A percentile compares a stretch with the other conserved stretches of the same genome.
These are phyloP conservation scores for Drosophila subsilvestris DNA, from an alignment of 2,888 invertebrate genomes.

Conservation along the genomic window DNA sequence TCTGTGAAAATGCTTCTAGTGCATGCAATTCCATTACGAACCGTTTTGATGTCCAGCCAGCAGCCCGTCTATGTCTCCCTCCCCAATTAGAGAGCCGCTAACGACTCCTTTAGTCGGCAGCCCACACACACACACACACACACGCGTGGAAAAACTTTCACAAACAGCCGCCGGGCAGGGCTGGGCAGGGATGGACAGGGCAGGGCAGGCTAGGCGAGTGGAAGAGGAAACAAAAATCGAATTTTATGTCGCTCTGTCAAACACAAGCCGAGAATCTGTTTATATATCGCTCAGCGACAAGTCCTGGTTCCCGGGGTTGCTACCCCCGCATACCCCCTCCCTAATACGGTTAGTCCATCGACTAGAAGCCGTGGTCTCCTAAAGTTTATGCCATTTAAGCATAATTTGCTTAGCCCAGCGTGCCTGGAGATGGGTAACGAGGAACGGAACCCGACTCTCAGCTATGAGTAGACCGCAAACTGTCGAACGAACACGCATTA, in stretches of 20 bases:
- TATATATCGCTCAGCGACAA: conserved; percentile 54
- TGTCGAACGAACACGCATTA: conserved; percentile 57
- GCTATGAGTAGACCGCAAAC: conserved; percentile 29
- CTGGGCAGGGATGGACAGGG: not conserved
- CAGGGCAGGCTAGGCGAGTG: conserved; percentile 21
- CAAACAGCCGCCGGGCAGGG: conserved; percentile 9
- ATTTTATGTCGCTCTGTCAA: conserved; percentile 49
- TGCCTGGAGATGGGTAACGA: conserved; percentile 23
- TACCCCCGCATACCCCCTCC: not conserved
- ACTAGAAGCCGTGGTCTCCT: conserved; percentile 25
- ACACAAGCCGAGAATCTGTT: conserved; percentile 60
- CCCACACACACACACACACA: conserved; percentile 4
- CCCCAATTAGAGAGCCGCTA: conserved; percentile 53
- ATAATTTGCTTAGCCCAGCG: conserved; percentile 61
- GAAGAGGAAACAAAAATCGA: conserved; percentile 35
- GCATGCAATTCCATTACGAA: conserved; percentile 39
- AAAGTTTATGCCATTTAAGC: conserved; percentile 71
- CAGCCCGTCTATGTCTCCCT: not conserved
- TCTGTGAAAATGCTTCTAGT: conserved; percentile 44
- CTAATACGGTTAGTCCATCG: conserved; percentile 19
- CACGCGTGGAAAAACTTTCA: conserved; percentile 12
- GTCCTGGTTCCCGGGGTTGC: conserved; percentile 8
- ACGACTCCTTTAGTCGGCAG: conserved; percentile 36
- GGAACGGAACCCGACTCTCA: conserved; percentile 6
- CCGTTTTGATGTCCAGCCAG: conserved; percentile 36